These are phyloP conservation scores for Drosophila kikkawai DNA, from an alignment of 1,140 invertebrate genomes.

Conservation along the genomic window DNA sequence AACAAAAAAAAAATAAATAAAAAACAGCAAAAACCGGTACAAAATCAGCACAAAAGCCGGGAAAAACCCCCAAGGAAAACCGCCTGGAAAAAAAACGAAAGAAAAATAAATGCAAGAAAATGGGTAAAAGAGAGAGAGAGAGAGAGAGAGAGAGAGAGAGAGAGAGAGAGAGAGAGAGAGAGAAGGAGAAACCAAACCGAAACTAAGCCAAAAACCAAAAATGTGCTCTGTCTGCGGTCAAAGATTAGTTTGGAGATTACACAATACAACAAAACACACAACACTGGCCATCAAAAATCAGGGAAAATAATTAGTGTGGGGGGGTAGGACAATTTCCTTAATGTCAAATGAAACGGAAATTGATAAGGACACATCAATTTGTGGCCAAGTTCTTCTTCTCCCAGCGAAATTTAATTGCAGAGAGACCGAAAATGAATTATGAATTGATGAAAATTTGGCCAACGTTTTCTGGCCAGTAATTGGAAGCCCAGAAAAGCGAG, in stretches of 20 bases:
- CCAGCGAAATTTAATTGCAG: constrained; percentile 63
- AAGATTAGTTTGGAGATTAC: constrained; percentile 46
- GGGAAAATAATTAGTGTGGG: constrained; percentile 52
- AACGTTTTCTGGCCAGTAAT: constrained; percentile 28
- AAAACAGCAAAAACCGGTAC: background rate
- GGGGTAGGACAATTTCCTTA: constrained; percentile 49
- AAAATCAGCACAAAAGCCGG: background rate
- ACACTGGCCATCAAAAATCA: constrained; percentile 44
- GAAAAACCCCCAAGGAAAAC: constrained; percentile 23
- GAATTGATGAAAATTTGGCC: constrained; percentile 49
- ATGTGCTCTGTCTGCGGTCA: constrained; percentile 37
- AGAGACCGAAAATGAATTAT: constrained; percentile 34
- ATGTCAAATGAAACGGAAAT: constrained; percentile 75
- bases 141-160: constrained; percentile 9
- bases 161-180: background rate
- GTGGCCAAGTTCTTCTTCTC: constrained; percentile 4
- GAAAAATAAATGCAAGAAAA: constrained; percentile 26
- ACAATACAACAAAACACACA: background rate
- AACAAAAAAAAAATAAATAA: background rate
- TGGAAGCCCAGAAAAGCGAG: background rate
- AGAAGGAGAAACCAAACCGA: constrained; percentile 30
- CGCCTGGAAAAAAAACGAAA: constrained; percentile 21
- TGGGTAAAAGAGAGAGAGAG: constrained; percentile 6
- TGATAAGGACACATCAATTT: constrained; percentile 72
- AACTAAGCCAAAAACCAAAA: constrained; percentile 16